Percentiles rank a stretch among this genome's conserved stretches.
These are phyloP conservation scores for Drosophila antonietae DNA, from an alignment of 2,888 invertebrate species.

Conservation along the genomic window DNA sequence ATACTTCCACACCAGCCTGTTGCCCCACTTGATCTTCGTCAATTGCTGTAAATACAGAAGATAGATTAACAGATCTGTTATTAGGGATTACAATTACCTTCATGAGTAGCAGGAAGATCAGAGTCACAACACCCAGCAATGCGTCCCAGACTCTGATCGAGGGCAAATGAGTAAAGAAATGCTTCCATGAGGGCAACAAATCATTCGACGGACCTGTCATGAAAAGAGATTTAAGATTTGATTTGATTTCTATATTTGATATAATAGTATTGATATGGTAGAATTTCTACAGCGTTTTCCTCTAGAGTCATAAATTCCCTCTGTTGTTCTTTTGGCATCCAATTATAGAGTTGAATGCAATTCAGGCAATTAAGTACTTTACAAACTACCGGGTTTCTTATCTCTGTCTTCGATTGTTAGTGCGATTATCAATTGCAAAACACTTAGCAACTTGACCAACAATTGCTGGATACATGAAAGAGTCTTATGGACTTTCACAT, in stretches of 20 bases:
- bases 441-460: background rate
- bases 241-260: background rate
- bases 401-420: background rate
- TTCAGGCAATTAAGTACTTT: background rate
- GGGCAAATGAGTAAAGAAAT: conserved; percentile 88
- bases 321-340: background rate
- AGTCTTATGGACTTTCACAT: background rate
- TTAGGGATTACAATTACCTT: conserved; percentile 86
- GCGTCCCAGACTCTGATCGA: conserved; percentile 88
- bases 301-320: background rate
- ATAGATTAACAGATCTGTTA: background rate
- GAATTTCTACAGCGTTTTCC: background rate
- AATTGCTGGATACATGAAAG: background rate
- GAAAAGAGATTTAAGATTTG: background rate
- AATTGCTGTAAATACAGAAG: conserved; percentile 84
- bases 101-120: conserved; percentile 87
- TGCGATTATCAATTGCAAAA: background rate
- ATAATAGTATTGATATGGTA: background rate
- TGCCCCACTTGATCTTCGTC: conserved; percentile 84
- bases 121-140: conserved; percentile 88
- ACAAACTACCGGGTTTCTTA: background rate
- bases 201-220: conserved; percentile 86
- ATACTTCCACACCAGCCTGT: conserved; percentile 80
- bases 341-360: background rate
- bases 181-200: conserved; percentile 87